A percentile compares a stretch with the other conserved stretches of the same genome.
These are phyloP conservation scores for Guaruba guarouba DNA, from an alignment of 2,113 vertebrate genomes.

Conservation along the genomic window DNA sequence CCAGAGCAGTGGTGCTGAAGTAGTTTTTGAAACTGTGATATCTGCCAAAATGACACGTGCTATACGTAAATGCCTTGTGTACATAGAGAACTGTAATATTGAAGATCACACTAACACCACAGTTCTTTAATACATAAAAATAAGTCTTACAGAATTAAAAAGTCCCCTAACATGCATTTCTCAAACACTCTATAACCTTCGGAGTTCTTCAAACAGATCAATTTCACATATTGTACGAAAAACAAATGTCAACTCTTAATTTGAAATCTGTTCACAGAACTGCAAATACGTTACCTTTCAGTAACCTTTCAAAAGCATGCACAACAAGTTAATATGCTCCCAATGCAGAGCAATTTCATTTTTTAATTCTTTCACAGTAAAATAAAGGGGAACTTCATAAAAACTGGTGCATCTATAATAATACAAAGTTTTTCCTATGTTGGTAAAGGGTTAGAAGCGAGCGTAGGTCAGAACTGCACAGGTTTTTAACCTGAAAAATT, in stretches of 20 bases:
- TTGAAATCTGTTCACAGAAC: neutral
- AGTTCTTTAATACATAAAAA: neutral
- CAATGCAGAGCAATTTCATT: neutral
- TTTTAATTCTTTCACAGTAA: neutral
- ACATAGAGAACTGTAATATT: neutral
- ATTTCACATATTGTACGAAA: neutral
- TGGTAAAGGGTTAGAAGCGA: neutral
- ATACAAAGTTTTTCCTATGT: neutral
- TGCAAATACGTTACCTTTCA: neutral
- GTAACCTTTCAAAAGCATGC: neutral
- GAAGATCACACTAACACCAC: neutral
- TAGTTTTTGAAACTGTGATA: constrained; percentile 86
- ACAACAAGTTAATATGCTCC: neutral
- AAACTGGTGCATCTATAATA: neutral
- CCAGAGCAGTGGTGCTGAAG: constrained; percentile 87
- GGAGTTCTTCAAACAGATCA: neutral
- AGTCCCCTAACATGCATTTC: neutral
- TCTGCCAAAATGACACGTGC: constrained; percentile 76
- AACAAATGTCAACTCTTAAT: neutral
- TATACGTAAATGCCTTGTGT: neutral
- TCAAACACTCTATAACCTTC: neutral
- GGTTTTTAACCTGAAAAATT: neutral
- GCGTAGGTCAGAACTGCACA: neutral
- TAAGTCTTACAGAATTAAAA: neutral
- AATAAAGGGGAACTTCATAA: neutral